Conservation (phyloP, 2,888 invertebrate species). For the Volucella zonaria region DNA sequence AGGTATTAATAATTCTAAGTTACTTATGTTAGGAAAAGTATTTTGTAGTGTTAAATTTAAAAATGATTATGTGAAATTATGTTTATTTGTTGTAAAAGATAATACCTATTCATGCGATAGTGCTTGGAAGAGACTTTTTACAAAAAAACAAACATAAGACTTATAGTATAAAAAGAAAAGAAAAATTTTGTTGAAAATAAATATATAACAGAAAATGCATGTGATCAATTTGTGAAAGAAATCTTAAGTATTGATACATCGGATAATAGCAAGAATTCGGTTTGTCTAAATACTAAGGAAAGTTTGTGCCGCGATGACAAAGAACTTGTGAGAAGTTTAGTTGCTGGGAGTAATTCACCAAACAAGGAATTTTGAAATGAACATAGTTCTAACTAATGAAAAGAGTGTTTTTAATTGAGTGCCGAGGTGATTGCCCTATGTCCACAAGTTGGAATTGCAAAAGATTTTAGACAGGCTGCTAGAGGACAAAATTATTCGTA, state of each 20-base stretch:
- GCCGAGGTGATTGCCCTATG: conserved; percentile 33
- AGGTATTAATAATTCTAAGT: conserved; percentile 39
- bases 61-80: conserved; percentile 22
- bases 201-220: neutral
- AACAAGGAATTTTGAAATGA: conserved; percentile 32
- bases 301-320: conserved; percentile 28
- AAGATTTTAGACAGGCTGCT: no score
- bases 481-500: no score
- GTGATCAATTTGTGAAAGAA: neutral
- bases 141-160: conserved; percentile 37
- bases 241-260: conserved; percentile 47
- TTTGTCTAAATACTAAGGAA: conserved; percentile 35
- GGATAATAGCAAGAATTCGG: conserved; percentile 13
- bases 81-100: conserved; percentile 42
- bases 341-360: conserved; percentile 2
- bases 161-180: conserved; percentile 6
- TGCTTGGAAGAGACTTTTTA: conserved; percentile 49
- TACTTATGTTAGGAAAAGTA: conserved; percentile 40
- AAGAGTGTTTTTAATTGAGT: conserved; percentile 48
- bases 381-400: conserved; percentile 22
- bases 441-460: conserved; percentile 34
- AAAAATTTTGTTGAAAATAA: conserved; percentile 1
- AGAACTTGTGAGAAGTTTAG: conserved; percentile 17
- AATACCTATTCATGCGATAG: conserved; percentile 38
- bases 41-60: conserved; percentile 38